Evolutionary conservation across 2,113 vertebrate genomes (phyloP).

Genomic region (Bos indicus): DNA sequence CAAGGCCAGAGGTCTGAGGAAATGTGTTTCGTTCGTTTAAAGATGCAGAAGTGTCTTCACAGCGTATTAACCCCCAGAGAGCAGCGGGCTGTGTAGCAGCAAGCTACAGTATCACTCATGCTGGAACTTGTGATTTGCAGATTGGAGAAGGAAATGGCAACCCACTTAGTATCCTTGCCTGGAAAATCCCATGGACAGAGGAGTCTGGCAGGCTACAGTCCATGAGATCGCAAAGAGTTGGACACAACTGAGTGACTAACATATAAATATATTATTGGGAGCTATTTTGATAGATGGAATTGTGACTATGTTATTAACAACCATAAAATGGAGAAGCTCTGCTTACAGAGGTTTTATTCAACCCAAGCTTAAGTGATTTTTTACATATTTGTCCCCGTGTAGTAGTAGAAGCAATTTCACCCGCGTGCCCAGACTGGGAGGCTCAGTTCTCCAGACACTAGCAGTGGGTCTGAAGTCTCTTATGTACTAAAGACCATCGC

Average conservation of each 20-base stretch:
- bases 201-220: not conserved
- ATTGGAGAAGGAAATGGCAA: not conserved
- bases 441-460: not conserved
- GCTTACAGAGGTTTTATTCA: not conserved
- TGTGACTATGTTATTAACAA: not conserved
- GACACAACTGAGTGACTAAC: not conserved
- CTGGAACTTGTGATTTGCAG: not conserved
- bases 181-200: not conserved
- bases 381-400: not conserved
- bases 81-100: not conserved
- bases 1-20: slow-evolving; percentile 52
- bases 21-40: slow-evolving; percentile 40
- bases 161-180: not conserved
- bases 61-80: slow-evolving; percentile 10
- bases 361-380: not conserved
- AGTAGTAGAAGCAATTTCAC: not conserved
- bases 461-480: not conserved
- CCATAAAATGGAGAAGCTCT: not conserved
- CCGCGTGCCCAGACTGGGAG: not conserved
- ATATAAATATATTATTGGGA: not conserved
- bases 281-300: not conserved
- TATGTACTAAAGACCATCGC: not conserved
- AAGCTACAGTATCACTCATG: not conserved
- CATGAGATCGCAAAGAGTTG: not conserved
- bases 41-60: not conserved